Base-by-base conservation (phyloP, 2,888 invertebrate genomes). In the Tolmerus cingulatus region DNA sequence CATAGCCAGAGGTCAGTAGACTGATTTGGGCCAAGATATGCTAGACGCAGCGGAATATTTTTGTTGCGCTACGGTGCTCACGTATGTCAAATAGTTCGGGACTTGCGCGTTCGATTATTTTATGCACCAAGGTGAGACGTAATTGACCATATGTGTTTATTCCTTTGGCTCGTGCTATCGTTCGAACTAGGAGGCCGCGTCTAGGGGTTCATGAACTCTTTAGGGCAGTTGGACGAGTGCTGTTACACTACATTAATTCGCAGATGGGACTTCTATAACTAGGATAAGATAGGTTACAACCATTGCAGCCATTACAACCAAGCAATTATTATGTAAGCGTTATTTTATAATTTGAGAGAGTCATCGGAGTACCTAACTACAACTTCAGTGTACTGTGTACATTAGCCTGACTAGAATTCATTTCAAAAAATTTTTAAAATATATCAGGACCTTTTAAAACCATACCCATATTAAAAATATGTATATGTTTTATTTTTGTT, bases 61-160 rank as follows among this genome's bases (percentile, higher is more conserved):
- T 82, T 51, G 82, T 82, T 16, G 55, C 82, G 82, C 30, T 55
- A 34, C 30, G 37, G 1, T 82, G 82, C 27, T n/a, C 57, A 57
- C 82, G 30, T 27, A 82, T 82, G 57, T 82, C 82, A 82, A 82
- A 27, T 43, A 57, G 55, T 27, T 23, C 9, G 19, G 55, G 30
- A 82, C 57, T 30, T 27, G 27, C n/a, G 27, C 7, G 34, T 27
- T 55, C 51, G 55, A 82, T 76, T 27, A 46, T 46, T 82, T 51
- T 27, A 82, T 55, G 82, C 34, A 55, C 12, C 43, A 57, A 57
- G 82, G 82, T 82, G 82, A 37, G 19, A 27, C 30, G 82, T 55
- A 51, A 79, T 82, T 82, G 82, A 57, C 51, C 82, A 82, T 82
- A 82, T 82, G 82, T 82, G 82, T 55, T 27, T 23, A 37, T 76